phyloP scores from a whole-genome alignment of 2,113 vertebrate genomes.

The Mesembrinibis cayennensis region DNA sequence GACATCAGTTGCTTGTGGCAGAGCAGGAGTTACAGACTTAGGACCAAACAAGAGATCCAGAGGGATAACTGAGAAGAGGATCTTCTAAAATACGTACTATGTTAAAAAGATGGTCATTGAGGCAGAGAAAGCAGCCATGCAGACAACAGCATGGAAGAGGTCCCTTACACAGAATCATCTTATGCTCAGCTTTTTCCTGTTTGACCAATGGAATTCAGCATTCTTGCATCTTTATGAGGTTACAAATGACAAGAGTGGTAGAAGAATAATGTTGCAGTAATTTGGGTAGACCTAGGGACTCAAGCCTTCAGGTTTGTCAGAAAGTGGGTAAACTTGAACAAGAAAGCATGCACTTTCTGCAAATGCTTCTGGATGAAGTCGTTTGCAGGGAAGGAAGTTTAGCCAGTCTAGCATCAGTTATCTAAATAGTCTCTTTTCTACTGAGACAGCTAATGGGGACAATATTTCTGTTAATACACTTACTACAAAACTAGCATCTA shows the following conservation, averaged over 20 bases:
- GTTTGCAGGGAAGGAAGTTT: not conserved
- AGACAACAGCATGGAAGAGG: not conserved
- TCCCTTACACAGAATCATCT: not conserved
- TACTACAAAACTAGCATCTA: not conserved
- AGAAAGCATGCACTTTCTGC: not conserved
- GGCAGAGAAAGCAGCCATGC: not conserved
- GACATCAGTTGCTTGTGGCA: not conserved
- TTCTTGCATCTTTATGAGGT: not conserved
- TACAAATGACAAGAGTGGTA: not conserved
- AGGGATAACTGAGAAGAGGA: not conserved
- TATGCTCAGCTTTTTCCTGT: not conserved
- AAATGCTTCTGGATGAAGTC: not conserved
- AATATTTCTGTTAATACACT: not conserved
- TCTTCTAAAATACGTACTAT: not conserved
- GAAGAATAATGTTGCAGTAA: not conserved
- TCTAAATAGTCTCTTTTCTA: not conserved
- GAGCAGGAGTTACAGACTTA: not conserved
- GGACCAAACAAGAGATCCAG: not conserved
- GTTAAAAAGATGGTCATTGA: not conserved
- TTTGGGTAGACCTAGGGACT: not conserved
- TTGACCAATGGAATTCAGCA: not conserved
- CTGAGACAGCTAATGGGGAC: not conserved
- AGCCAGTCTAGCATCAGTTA: not conserved
- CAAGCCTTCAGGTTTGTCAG: not conserved
- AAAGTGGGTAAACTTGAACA: not conserved